Percentiles rank a stretch among this genome's conserved stretches.
phyloP scores from a whole-genome alignment of 2,797 vertebrate genomes.

The Lophius americanus region DNA sequence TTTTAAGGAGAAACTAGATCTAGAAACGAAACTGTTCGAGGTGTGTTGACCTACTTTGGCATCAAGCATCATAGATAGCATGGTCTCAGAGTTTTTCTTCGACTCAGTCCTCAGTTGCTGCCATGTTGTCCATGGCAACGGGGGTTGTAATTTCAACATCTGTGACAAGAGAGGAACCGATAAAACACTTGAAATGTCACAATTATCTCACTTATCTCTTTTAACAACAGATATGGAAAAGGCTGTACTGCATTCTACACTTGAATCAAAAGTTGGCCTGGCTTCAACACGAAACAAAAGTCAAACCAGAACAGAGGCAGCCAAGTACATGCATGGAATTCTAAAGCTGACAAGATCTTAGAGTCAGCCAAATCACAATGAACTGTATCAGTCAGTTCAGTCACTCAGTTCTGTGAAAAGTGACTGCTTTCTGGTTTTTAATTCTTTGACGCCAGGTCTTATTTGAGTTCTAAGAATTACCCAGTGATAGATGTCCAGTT shows the following conservation, averaged over 20 bases:
- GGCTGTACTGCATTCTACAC: not conserved
- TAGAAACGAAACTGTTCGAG: not conserved
- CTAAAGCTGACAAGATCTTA: no score
- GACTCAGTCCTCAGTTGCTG: constrained; percentile 89
- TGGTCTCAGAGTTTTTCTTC: constrained; percentile 78
- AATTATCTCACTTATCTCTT: not conserved
- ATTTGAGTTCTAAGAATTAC: constrained; percentile 69
- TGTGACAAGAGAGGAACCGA: constrained; percentile 57
- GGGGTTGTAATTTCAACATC: constrained; percentile 86
- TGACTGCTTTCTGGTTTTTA: no score
- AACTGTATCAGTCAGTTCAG: no score
- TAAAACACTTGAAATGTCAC: not conserved
- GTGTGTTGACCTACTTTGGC: constrained; percentile 82
- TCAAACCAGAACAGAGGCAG: not conserved
- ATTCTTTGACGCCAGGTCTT: no score
- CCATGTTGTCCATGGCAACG: constrained; percentile 87
- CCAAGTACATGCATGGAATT: not conserved
- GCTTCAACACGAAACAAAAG: not conserved
- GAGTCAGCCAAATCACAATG: no score
- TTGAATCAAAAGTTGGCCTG: not conserved
- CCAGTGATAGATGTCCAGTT: constrained; percentile 89
- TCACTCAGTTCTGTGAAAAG: no score
- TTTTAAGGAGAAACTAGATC: no score
- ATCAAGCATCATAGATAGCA: constrained; percentile 87
- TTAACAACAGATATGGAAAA: not conserved